Conservation (phyloP, 1,140 invertebrate genomes). For the Sinonovacula constricta region DNA sequence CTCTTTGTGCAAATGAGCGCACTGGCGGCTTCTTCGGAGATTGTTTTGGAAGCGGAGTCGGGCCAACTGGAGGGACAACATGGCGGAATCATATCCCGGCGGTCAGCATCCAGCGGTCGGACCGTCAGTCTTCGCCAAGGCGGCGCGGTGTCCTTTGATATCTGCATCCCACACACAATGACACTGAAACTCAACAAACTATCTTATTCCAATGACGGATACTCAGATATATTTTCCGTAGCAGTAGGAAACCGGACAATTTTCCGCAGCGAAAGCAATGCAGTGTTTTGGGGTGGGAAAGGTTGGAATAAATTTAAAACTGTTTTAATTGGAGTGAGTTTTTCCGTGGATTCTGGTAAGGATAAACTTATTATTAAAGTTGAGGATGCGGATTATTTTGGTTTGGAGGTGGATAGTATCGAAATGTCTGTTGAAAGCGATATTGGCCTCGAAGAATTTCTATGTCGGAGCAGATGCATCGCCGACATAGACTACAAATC, state of each 20-base stretch:
- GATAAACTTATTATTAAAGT: slow-evolving; percentile 3
- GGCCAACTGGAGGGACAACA: too few species aligned
- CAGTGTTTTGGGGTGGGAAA: background rate
- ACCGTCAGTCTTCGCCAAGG: too few species aligned
- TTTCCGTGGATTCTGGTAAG: background rate
- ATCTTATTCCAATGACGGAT: background rate
- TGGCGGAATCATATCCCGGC: too few species aligned
- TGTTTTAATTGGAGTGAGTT: background rate
- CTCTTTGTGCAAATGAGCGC: too few species aligned
- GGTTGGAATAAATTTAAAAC: background rate
- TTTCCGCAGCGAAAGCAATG: background rate
- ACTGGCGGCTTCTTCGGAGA: too few species aligned
- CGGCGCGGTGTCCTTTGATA: too few species aligned
- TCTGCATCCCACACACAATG: too few species aligned
- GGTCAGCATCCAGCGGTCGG: too few species aligned
- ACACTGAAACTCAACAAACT: too few species aligned
- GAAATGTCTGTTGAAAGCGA: too few species aligned
- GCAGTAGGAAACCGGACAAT: slow-evolving; percentile 4
- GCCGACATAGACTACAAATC: slow-evolving; percentile 40
- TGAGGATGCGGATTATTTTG: slow-evolving; percentile 6
- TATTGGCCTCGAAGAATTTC: slow-evolving; percentile 36
- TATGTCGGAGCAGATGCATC: slow-evolving; percentile 46
- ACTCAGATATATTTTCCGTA: slow-evolving; percentile 12
- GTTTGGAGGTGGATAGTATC: slow-evolving; percentile 1
- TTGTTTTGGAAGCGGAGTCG: too few species aligned